phyloP scores from a whole-genome alignment of 2,113 vertebrate genomes.

The Recurvirostra avosetta region DNA sequence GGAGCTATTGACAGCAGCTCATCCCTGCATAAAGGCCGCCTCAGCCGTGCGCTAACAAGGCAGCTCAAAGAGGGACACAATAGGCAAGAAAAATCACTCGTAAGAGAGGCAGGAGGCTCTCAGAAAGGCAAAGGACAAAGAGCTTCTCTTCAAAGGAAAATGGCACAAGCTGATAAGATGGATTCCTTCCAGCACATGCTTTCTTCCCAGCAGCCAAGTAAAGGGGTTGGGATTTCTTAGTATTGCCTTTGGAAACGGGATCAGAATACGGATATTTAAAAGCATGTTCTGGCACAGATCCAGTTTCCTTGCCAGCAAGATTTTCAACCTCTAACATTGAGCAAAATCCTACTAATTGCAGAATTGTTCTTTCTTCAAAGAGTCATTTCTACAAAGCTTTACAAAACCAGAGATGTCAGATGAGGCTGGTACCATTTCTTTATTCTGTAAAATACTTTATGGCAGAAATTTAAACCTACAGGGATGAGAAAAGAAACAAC shows the following conservation, averaged over 20 bases:
- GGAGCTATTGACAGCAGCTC: background rate
- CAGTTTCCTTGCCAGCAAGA: conserved; percentile 30
- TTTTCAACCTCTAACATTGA: conserved; percentile 46
- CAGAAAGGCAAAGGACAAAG: conserved; percentile 16
- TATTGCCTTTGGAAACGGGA: conserved; percentile 16
- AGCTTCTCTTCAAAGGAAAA: conserved; percentile 7
- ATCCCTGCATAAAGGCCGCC: background rate
- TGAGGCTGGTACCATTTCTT: background rate
- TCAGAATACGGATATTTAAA: conserved; percentile 16
- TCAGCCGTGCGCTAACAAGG: background rate
- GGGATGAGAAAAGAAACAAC: background rate
- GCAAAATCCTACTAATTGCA: conserved; percentile 46
- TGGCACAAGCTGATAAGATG: conserved; percentile 42
- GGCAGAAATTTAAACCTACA: background rate
- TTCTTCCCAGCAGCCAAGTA: conserved; percentile 39
- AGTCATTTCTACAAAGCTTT: conserved; percentile 1
- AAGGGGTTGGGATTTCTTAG: conserved; percentile 20
- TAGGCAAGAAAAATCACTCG: accelerated
- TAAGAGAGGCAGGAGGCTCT: background rate
- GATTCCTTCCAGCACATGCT: background rate
- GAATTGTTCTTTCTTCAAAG: conserved; percentile 42
- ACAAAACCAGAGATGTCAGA: background rate
- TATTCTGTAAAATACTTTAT: background rate
- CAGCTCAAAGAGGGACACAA: background rate
- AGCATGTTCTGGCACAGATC: conserved; percentile 18